A percentile compares a stretch with the other conserved stretches of the same genome.
These are phyloP conservation scores for Diabrotica balteata DNA, from an alignment of 2,888 invertebrate genomes.

Conservation along the genomic window DNA sequence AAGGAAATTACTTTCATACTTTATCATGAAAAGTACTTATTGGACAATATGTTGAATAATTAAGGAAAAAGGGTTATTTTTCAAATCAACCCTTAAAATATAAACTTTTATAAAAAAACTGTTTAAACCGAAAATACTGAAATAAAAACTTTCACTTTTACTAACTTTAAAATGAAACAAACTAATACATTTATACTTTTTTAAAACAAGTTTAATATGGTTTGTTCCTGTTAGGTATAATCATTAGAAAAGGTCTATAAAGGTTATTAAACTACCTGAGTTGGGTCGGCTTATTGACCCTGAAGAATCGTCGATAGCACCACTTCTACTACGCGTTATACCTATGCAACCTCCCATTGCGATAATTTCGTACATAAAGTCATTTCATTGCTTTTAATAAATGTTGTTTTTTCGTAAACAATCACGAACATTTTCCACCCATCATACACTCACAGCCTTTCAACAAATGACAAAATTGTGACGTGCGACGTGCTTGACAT, in stretches of 20 bases:
- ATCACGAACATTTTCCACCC: conserved; percentile 57
- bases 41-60: too few relatives aligned
- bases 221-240: conserved; percentile 6
- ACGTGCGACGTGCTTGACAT: conserved; percentile 22
- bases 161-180: too few relatives aligned
- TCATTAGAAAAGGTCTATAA: conserved; percentile 6
- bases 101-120: too few relatives aligned
- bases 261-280: conserved; percentile 68
- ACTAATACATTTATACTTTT: not conserved
- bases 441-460: conserved; percentile 46
- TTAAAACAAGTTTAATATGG: not conserved
- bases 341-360: conserved; percentile 91
- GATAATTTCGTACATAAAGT: conserved; percentile 61
- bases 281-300: conserved; percentile 82
- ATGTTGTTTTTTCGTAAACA: conserved; percentile 39
- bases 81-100: too few relatives aligned
- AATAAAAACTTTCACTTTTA: too few relatives aligned
- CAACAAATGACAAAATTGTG: conserved; percentile 38
- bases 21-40: too few relatives aligned
- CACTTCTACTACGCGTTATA: conserved; percentile 81
- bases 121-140: too few relatives aligned
- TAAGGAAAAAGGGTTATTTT: too few relatives aligned
- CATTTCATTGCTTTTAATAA: conserved; percentile 59
- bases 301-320: conserved; percentile 80
- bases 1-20: too few relatives aligned